Base-by-base conservation (phyloP, 1,140 invertebrate genomes). In the Pteromalus puparum region DNA sequence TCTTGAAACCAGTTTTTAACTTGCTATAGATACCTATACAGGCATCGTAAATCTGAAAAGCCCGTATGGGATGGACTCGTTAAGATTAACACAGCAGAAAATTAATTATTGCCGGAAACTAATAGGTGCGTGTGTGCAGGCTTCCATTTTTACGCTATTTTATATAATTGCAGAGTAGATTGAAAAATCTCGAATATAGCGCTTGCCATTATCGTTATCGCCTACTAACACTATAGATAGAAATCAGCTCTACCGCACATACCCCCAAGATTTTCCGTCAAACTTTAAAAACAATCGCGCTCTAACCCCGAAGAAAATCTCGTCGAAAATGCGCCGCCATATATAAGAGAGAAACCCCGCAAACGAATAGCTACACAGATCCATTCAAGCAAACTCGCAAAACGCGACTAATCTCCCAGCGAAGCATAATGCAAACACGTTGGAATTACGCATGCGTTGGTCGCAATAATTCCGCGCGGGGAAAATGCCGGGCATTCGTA, bases 401-500 rank as follows among this genome's bases (percentile, higher is more conserved):
- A 2, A 46, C 12, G 42, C 46, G 15, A 48, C 1, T 21, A 42
- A 46, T 26, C 30, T 46, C 21, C 12, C 10, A 38, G 67, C 9
- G 21, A 28, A 68, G 34, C 67, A 26, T 7, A 68, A 15, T 30
- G 9, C 10, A 18, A 38, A 65, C 34, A 5, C 76, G 76, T 53
- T 6, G 6, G 53, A 21, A 67, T 78, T 34, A 34, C 53, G 76
- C 13, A 68, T 79, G 26, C 34, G 61, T 6, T 21, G 15, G 5
- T 61, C n/a, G 53, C 53, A 61, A 61, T 61, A 61, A 61, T 61
- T 61, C 18, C 1, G 24, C 68, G 12, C 26, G 67, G 18, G 67
- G 6, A 81, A 61, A 81, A 53, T 34, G 70, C 53, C 68, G 21
- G 72, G 81, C 38, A 82, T 82, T 42, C 21, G 28, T 82, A 82